Percentiles rank a stretch among this genome's conserved stretches.
Evolutionary conservation across 2,888 invertebrate genomes (phyloP).

Genomic region (Neoscelio sp.): DNA sequence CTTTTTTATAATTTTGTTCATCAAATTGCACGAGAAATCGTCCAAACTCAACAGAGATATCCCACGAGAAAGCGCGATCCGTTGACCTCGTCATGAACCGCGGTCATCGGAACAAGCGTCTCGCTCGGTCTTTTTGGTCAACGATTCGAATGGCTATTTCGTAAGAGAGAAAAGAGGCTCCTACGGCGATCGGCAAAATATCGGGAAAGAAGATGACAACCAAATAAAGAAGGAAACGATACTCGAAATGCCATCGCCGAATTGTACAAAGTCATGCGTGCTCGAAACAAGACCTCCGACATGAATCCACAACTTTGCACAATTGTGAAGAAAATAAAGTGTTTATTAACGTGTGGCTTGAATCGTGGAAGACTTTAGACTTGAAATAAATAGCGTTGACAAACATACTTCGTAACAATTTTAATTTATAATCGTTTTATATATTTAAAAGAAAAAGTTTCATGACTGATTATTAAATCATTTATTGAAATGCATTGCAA

Average conservation of each 20-base stretch:
- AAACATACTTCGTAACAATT: too few species aligned
- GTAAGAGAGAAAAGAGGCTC: conserved; percentile 67
- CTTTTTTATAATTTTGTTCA: conserved; percentile 19
- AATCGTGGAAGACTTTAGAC: too few species aligned
- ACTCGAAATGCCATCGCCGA: conserved; percentile 61
- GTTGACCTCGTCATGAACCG: conserved; percentile 78
- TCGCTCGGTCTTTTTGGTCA: conserved; percentile 57
- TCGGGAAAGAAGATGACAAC: conserved; percentile 62
- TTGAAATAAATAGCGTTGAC: too few species aligned
- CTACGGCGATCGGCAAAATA: conserved; percentile 65
- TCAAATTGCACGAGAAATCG: conserved; percentile 57
- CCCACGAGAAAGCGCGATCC: conserved; percentile 71
- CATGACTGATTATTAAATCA: too few species aligned
- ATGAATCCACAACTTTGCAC: conserved; percentile 62
- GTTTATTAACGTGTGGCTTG: conserved; percentile 49
- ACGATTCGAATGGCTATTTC: conserved; percentile 64
- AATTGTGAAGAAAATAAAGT: conserved; percentile 61
- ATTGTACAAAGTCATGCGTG: conserved; percentile 63
- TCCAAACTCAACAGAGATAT: conserved; percentile 71
- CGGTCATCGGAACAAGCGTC: conserved; percentile 65
- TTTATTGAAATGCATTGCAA: too few species aligned
- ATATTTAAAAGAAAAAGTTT: too few species aligned
- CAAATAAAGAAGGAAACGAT: conserved; percentile 63
- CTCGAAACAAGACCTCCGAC: conserved; percentile 50
- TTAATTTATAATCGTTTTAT: too few species aligned